These are phyloP conservation scores for Thereva unica DNA, from an alignment of 2,888 invertebrate genomes.

Conservation along the genomic window DNA sequence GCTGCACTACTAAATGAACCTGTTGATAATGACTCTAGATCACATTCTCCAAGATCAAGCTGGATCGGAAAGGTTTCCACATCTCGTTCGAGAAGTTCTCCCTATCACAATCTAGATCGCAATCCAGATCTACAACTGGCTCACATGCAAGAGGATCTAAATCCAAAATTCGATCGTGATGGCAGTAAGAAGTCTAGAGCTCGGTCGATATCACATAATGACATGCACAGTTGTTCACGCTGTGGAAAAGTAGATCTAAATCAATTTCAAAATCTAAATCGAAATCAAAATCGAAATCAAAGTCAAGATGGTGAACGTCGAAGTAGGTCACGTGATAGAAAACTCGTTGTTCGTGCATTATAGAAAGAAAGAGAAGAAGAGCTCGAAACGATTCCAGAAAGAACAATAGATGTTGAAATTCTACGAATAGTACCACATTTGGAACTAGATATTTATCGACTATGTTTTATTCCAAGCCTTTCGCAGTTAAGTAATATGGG, in stretches of 20 bases:
- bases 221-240: slow-evolving; percentile 6
- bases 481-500: no score
- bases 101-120: slow-evolving; percentile 50
- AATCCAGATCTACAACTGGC: slow-evolving; percentile 54
- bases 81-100: slow-evolving; percentile 49
- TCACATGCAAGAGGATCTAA: slow-evolving; percentile 59
- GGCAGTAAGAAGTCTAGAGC: slow-evolving; percentile 59
- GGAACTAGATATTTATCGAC: slow-evolving; percentile 89
- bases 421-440: slow-evolving; percentile 92
- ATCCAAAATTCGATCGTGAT: slow-evolving; percentile 34
- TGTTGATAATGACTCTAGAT: slow-evolving; percentile 59
- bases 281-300: slow-evolving; percentile 43
- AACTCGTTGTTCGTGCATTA: slow-evolving; percentile 50
- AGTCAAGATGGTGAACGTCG: slow-evolving; percentile 53
- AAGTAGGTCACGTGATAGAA: slow-evolving; percentile 51
- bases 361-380: slow-evolving; percentile 67
- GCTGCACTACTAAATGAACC: no score
- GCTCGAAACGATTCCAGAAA: slow-evolving; percentile 84
- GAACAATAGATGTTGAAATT: slow-evolving; percentile 94
- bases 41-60: slow-evolving; percentile 60
- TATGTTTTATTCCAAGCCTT: no score
- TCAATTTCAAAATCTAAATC: slow-evolving; percentile 44
- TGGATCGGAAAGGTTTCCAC: slow-evolving; percentile 53
- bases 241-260: slow-evolving; percentile 21
- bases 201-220: no score